These are phyloP conservation scores for Callithrix jacchus DNA, from an alignment of 2,113 vertebrate genomes.

Conservation along the genomic window DNA sequence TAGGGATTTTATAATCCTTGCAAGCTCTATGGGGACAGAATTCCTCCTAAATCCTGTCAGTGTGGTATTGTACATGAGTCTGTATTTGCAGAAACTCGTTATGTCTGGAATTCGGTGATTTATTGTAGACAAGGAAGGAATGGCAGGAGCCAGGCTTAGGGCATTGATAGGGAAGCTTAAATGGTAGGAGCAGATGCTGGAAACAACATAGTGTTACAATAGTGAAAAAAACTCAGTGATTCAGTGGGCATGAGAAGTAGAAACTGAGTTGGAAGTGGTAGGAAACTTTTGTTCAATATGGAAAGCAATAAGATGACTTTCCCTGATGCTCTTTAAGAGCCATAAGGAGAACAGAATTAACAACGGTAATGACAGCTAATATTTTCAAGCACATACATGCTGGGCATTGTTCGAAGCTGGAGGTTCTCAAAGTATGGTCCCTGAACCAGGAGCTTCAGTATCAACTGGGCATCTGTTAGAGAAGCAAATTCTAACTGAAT, in stretches of 20 bases:
- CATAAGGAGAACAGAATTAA: not conserved
- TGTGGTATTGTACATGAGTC: not conserved
- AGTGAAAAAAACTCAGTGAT: not conserved
- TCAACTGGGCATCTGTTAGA: not conserved
- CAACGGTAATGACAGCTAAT: accelerated
- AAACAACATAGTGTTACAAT: not conserved
- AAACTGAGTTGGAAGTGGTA: not conserved
- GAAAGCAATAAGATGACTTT: not conserved
- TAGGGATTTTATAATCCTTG: slow-evolving; percentile 23
- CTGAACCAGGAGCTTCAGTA: accelerated
- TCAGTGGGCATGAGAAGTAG: not conserved
- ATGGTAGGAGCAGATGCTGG: not conserved
- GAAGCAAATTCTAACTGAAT: not conserved
- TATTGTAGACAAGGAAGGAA: not conserved
- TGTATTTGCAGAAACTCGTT: not conserved
- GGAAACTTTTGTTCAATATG: not conserved
- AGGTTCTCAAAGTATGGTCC: not conserved
- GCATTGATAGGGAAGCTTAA: accelerated
- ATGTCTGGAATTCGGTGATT: not conserved
- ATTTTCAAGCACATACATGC: not conserved
- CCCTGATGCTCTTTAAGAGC: not conserved
- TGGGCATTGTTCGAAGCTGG: not conserved
- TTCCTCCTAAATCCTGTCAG: not conserved
- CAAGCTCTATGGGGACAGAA: not conserved
- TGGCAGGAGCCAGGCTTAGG: not conserved